Base-by-base conservation (phyloP, 2,888 invertebrate genomes). In the Trichogramma dendrolimi region DNA sequence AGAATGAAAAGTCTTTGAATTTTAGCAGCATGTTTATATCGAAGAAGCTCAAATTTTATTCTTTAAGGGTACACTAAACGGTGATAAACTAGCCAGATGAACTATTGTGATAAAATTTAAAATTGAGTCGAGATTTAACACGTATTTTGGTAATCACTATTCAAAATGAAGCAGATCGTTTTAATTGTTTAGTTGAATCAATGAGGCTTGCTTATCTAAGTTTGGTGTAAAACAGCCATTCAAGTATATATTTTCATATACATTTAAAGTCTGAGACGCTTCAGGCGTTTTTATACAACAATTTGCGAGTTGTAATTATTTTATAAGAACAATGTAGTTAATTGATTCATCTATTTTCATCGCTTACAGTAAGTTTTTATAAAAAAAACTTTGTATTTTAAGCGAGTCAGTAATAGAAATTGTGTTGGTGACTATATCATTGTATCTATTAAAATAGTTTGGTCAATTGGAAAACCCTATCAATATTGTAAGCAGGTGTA, bases 21-120 rank as follows among this genome's bases (percentile, higher is more conserved):
- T 63, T 43, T 54, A 51, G 44, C 49, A 52, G 52, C 55, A 55
- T 49, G 51, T 60, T 59, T 61, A 60, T 56, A 59, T 46, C 10
- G 47, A 60, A 52, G 52, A 60, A 55, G 58, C 56, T 60, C 65
- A 62, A 62, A 47, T 48, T 38, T 56, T 53, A 60, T 10, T 60
- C 8, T 50, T 10, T 58, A 58, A 62, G 60, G 58, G 43, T 62
- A 62, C 53, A 41, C 65, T 60, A 62, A 65, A 65, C 62, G 61
- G 62, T 65, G 65, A 65, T 65, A 65, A 65, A 61, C 65, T 65
- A 65, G 65, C 65, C 62, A 65, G 62, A 58, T 53, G 53, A 55
- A 61, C 50, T 43, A 61, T 61, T 65, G 65, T 65, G 65, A 65
- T 65, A 65, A 62, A 60, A 40, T 44, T 56, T 8, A 58, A 58